These are phyloP conservation scores for Falco naumanni DNA, from an alignment of 2,797 vertebrate genomes.

Conservation along the genomic window DNA sequence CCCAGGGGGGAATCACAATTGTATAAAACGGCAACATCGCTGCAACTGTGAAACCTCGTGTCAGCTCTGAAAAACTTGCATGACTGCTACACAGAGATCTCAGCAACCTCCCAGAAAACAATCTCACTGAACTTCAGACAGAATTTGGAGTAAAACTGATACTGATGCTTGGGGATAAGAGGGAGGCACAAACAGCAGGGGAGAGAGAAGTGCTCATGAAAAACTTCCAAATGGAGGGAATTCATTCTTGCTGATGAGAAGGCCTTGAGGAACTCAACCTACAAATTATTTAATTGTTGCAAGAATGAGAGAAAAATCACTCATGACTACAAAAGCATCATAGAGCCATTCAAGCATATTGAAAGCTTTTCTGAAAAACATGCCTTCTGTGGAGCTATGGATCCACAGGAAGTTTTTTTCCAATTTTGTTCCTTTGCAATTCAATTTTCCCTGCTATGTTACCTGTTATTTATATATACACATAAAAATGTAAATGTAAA, in stretches of 20 bases:
- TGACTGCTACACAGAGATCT: neutral
- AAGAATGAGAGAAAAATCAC: neutral
- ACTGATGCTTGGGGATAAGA: neutral
- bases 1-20: neutral
- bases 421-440: neutral
- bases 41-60: neutral
- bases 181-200: neutral
- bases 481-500: neutral
- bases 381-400: neutral
- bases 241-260: neutral
- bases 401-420: neutral
- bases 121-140: neutral
- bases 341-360: neutral
- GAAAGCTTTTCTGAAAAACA: neutral
- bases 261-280: constrained; percentile 11
- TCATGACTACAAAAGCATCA: neutral
- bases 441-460: neutral
- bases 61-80: neutral
- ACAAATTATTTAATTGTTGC: neutral
- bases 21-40: neutral
- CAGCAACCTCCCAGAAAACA: neutral
- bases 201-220: neutral
- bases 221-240: neutral
- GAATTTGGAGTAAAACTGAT: neutral
- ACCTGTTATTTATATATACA: neutral